These are phyloP conservation scores for Bombus superbus DNA, from an alignment of 1,140 invertebrate species.

Conservation along the genomic window DNA sequence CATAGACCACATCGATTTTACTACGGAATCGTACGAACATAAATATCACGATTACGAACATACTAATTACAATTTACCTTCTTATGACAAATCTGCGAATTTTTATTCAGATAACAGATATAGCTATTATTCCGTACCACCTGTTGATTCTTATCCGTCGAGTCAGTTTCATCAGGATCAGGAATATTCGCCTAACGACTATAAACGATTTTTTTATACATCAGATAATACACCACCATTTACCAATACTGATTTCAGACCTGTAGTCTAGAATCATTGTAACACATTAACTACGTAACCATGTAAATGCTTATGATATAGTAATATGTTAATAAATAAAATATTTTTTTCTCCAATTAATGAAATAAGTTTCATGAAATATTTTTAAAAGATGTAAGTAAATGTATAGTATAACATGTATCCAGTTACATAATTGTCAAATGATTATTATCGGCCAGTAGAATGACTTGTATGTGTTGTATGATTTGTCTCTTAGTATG, in stretches of 20 bases:
- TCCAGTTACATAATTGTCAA: background rate
- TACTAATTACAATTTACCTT: conserved; percentile 48
- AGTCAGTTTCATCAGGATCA: conserved; percentile 19
- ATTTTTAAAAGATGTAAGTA: background rate
- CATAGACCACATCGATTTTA: conserved; percentile 69
- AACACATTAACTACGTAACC: background rate
- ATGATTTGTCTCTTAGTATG: background rate
- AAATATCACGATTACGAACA: conserved; percentile 29
- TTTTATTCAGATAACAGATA: conserved; percentile 56
- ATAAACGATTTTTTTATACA: conserved; percentile 22
- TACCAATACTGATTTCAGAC: conserved; percentile 38
- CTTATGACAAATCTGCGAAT: conserved; percentile 32
- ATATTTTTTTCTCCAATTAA: background rate
- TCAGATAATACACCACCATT: conserved; percentile 27
- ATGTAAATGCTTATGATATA: background rate
- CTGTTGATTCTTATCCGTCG: conserved; percentile 6
- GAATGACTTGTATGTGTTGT: no score
- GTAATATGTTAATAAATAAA: background rate
- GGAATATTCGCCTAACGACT: conserved; percentile 31
- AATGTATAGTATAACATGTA: background rate
- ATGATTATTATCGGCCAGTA: background rate
- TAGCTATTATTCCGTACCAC: conserved; percentile 14
- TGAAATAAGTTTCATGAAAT: background rate
- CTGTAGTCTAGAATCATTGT: conserved; percentile 7
- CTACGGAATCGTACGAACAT: conserved; percentile 44